These are phyloP conservation scores for Moxostoma hubbsi DNA, from an alignment of 2,797 vertebrate genomes.

Conservation along the genomic window DNA sequence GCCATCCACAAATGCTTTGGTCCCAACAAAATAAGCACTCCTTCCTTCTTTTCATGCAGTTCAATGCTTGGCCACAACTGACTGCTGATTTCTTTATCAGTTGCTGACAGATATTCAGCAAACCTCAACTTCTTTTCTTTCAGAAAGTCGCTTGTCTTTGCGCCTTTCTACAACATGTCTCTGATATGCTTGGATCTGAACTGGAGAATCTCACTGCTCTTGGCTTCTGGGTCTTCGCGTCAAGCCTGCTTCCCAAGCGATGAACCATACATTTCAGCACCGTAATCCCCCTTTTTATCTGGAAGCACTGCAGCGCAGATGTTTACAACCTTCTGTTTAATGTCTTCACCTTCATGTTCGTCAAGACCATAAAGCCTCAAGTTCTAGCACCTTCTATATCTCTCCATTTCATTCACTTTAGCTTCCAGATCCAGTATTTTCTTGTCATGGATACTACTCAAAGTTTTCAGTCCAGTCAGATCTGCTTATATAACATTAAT, in stretches of 20 bases:
- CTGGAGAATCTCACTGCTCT: background rate
- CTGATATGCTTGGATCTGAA: background rate
- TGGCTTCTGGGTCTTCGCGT: background rate
- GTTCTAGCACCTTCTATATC: conserved; percentile 1
- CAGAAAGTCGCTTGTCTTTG: background rate
- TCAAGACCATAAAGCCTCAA: conserved; percentile 3
- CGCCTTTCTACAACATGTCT: background rate
- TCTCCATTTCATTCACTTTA: conserved; percentile 1
- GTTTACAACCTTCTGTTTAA: background rate
- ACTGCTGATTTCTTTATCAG: background rate
- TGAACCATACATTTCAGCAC: background rate
- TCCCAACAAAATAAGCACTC: background rate
- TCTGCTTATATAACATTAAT: background rate
- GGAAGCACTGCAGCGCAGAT: background rate
- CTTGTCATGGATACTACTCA: background rate
- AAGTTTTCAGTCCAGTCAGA: background rate
- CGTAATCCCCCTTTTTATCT: background rate
- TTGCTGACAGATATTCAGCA: background rate
- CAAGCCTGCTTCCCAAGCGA: background rate
- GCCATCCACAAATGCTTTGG: background rate
- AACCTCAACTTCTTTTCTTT: background rate
- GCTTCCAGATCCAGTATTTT: background rate
- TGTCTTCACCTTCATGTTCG: background rate
- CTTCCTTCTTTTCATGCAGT: background rate
- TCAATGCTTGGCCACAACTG: background rate